phyloP scores from a whole-genome alignment of 2,888 invertebrate species.

The Apoda limacodes region DNA sequence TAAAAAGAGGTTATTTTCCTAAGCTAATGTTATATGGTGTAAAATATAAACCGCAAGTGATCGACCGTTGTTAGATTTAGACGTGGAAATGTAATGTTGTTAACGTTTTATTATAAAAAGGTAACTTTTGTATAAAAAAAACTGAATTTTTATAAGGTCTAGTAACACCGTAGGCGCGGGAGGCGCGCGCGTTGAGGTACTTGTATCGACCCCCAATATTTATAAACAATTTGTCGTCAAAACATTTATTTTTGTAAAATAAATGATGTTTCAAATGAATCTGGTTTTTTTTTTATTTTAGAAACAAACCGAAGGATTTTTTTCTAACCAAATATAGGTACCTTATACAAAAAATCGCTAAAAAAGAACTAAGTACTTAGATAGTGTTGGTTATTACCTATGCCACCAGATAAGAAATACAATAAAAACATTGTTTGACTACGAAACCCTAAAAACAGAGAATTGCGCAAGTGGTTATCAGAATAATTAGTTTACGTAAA shows the following conservation, averaged over 20 bases:
- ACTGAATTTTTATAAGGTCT: constrained; percentile 77
- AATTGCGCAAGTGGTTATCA: background rate
- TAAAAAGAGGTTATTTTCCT: constrained; percentile 61
- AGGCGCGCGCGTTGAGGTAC: constrained; percentile 49
- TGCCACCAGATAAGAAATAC: no score
- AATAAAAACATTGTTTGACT: no score
- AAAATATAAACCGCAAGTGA: constrained; percentile 44
- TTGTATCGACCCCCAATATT: constrained; percentile 68
- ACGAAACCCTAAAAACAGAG: no score
- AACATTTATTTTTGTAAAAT: constrained; percentile 72
- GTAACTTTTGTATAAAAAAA: constrained; percentile 74
- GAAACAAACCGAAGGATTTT: no score
- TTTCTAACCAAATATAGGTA: no score
- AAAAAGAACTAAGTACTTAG: no score
- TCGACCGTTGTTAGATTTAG: constrained; percentile 68
- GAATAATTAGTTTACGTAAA: background rate
- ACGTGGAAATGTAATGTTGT: constrained; percentile 69
- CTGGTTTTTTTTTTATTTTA: constrained; percentile 16
- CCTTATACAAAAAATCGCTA: no score
- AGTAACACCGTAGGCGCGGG: constrained; percentile 68
- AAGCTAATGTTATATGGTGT: constrained; percentile 48
- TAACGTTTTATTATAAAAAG: constrained; percentile 73
- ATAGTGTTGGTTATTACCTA: no score
- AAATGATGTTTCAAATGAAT: constrained; percentile 60
- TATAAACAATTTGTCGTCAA: constrained; percentile 71